These are phyloP conservation scores for Oikopleura dioica DNA, from an alignment of 23 tunicate species.

Conservation along the genomic window DNA sequence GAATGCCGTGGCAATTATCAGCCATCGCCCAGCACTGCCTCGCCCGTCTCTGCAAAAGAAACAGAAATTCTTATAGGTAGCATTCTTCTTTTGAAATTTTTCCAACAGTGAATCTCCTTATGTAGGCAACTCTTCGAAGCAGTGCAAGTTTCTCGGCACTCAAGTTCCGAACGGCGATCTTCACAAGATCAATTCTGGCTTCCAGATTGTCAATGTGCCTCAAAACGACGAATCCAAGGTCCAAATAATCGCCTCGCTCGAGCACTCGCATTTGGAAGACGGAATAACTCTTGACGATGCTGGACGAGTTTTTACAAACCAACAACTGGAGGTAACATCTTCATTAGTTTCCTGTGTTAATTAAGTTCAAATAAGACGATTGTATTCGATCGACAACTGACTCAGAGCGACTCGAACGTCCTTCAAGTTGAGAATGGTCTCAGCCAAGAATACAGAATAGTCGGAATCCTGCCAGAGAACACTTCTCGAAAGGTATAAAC, in stretches of 20 bases:
- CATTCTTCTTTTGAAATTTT: too few species aligned
- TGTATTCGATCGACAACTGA: background rate
- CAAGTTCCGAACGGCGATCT: background rate
- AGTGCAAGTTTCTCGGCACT: too few species aligned
- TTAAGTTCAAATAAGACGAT: too few species aligned
- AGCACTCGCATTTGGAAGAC: background rate
- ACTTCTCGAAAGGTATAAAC: too few species aligned
- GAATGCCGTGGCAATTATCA: background rate
- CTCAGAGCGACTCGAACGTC: background rate
- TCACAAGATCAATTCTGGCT: background rate
- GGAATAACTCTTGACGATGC: background rate
- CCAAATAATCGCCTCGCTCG: background rate
- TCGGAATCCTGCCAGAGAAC: too few species aligned
- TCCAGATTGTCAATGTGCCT: conserved; percentile 5
- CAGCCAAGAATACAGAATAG: too few species aligned
- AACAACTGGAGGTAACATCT: conserved; percentile 4
- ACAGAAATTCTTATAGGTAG: too few species aligned
- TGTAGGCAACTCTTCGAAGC: too few species aligned
- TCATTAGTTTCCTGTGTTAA: background rate
- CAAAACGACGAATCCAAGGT: background rate
- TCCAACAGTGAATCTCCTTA: too few species aligned
- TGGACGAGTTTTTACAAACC: background rate
- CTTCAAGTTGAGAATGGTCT: too few species aligned
- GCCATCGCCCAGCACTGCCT: too few species aligned
- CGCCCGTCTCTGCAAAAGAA: too few species aligned